phyloP scores from a whole-genome alignment of 2,113 vertebrate genomes.

The Osmerus eperlanus region DNA sequence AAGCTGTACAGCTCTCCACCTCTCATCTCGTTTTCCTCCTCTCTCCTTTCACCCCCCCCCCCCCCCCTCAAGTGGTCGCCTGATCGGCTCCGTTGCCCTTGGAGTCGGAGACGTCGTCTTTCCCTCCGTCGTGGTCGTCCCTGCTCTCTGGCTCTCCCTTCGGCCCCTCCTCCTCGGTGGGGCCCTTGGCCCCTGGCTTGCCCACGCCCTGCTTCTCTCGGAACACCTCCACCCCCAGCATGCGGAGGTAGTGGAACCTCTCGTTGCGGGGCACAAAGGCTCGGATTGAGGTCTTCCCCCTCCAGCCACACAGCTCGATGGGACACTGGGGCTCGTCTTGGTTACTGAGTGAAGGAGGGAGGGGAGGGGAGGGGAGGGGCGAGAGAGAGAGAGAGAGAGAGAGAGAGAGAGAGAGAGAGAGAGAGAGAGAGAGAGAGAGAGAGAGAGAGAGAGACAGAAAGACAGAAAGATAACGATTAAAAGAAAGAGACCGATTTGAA shows the following conservation, averaged over 20 bases:
- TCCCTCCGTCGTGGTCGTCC: conserved; percentile 32
- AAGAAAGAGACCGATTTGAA: background rate
- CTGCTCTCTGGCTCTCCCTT: conserved; percentile 32
- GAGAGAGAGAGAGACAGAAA: background rate
- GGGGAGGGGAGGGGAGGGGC: fast-evolving
- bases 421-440: background rate
- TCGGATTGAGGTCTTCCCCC: conserved; percentile 92
- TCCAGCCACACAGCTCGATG: conserved; percentile 94
- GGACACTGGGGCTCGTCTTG: conserved; percentile 83
- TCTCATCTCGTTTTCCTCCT: conserved; percentile 6
- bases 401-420: too few species aligned
- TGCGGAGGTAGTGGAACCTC: conserved; percentile 90
- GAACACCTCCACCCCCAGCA: conserved; percentile 93
- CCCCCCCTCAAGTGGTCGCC: conserved; percentile 40
- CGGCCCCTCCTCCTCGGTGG: conserved; percentile 16
- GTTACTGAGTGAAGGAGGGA: conserved; percentile 64
- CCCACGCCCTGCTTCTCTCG: conserved; percentile 80
- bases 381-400: background rate
- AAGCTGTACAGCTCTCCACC: background rate
- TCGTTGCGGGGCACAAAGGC: conserved; percentile 95
- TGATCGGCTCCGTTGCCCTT: conserved; percentile 26
- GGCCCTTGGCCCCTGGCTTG: conserved; percentile 62
- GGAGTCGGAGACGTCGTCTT: conserved; percentile 36
- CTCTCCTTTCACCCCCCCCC: background rate
- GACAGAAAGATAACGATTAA: background rate